Conservation (phyloP, 2,113 vertebrate species). For the Pontoporia blainvillei region DNA sequence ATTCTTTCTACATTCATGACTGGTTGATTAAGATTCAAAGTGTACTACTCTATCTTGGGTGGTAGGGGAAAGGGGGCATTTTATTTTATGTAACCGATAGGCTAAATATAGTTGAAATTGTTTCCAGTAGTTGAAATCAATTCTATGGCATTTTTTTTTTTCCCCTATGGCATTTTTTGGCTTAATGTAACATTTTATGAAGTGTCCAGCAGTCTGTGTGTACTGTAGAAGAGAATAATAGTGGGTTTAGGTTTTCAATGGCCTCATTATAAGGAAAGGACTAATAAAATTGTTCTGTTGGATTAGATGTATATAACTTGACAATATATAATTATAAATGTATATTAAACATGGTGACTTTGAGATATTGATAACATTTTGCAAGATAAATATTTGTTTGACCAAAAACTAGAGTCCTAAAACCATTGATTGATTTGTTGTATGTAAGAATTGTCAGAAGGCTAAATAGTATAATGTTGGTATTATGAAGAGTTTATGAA, state of each 20-base stretch:
- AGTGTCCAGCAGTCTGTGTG: neutral
- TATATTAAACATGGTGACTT: neutral
- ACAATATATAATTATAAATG: neutral
- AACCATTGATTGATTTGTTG: conserved; percentile 8
- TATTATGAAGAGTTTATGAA: conserved; percentile 4
- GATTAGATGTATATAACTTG: neutral
- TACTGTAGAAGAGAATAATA: neutral
- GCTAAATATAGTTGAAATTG: neutral
- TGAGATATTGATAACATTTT: conserved; percentile 19
- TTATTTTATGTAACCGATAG: conserved; percentile 19
- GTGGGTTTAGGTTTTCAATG: neutral
- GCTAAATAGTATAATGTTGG: neutral
- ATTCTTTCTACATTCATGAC: neutral
- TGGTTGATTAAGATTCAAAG: conserved; percentile 17
- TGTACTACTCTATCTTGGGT: neutral
- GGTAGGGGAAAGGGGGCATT: neutral
- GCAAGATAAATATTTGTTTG: conserved; percentile 23
- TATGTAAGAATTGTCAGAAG: neutral
- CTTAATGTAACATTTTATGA: neutral
- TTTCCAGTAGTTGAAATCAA: conserved; percentile 32
- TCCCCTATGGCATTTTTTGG: neutral
- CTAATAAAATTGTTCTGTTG: neutral
- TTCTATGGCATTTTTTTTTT: neutral
- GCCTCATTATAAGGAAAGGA: neutral
- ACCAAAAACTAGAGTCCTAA: neutral